Conservation (phyloP, 1,140 invertebrate genomes). For the Diabrotica undecimpunctata region DNA sequence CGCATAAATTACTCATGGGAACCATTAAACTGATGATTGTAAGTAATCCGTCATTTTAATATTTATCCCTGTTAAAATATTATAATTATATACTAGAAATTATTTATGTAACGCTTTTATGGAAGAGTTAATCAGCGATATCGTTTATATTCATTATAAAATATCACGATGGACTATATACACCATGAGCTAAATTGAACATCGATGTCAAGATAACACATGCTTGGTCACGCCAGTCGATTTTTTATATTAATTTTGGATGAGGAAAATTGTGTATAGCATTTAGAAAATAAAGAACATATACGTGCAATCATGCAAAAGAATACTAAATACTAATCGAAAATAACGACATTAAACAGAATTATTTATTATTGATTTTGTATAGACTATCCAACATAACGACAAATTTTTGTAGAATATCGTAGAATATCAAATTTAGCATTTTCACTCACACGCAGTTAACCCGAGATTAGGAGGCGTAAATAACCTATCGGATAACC, state of each 20-base stretch:
- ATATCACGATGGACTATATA: not conserved
- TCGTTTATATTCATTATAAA: slow-evolving; percentile 1
- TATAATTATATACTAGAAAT: slow-evolving; percentile 3
- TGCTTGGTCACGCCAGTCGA: not conserved
- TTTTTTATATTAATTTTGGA: not conserved
- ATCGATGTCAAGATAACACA: not conserved
- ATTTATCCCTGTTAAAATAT: not conserved
- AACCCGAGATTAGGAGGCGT: too few species aligned
- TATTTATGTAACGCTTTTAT: slow-evolving; percentile 1
- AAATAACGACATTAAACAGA: not conserved
- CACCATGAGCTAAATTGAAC: not conserved
- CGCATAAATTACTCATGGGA: not conserved
- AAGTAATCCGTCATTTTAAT: slow-evolving; percentile 1
- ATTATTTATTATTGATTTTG: slow-evolving; percentile 1
- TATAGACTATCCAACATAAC: not conserved
- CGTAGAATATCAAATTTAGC: too few species aligned
- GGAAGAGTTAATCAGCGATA: not conserved
- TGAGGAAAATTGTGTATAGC: not conserved
- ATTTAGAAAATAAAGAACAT: too few species aligned
- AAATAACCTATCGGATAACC: too few species aligned
- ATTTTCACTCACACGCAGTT: too few species aligned
- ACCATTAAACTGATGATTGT: slow-evolving; percentile 3
- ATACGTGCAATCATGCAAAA: too few species aligned
- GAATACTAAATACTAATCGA: too few species aligned
- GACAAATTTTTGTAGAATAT: too few species aligned